Evolutionary conservation across 2,888 invertebrate species (phyloP), one percentile per base, ranked within the genome.

Genomic region (Melieria crassipennis): DNA sequence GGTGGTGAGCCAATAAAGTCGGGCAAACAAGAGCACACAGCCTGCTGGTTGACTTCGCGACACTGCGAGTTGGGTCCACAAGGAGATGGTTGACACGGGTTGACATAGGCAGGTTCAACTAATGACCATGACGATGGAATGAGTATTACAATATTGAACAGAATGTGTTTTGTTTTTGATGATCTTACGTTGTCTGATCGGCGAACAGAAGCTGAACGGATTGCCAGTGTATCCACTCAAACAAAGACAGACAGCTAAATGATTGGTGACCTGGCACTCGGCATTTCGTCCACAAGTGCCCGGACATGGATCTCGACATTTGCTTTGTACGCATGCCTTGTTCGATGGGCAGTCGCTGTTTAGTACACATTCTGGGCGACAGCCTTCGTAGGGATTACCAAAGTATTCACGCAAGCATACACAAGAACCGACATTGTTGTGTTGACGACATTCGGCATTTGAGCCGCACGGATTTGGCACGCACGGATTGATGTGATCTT

Each of bases 231-330:
- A 91, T 73, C 92, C 91, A 56, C 88, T 88, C 4, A 89, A 88
- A 81, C 94, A 94, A 67, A 88, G 89, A 82, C 94, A 94, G 73
- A 89, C 90, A n/a, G 94, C 93, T 73, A 91, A 89, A 84, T 94
- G 94, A 81, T 92, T 92, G 48, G 92, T 88, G 9, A 94, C 93
- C 79, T 90, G 89, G 82, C 94, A 94, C 74, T 91, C 87, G 4
- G 94, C 92, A 83, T 92, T 92, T 73, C 90, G 85, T 13, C 93
- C 94, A 81, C 94, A 94, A 7, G 90, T 90, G 55, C 92, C 93
- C 1, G 91, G 91, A 79, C 95, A 95, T 3, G 95, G 95, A 86
- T 95, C 93, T 76, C 89, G 88, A 82, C 94, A 94, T 88, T 92
- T 93, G 80, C 91, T 91, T 84, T 92, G 91, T 42, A 91, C 89